Evolutionary conservation across 2,113 vertebrate genomes (phyloP), one percentile per base, ranked within the genome.

Genomic region (Athene cunicularia): DNA sequence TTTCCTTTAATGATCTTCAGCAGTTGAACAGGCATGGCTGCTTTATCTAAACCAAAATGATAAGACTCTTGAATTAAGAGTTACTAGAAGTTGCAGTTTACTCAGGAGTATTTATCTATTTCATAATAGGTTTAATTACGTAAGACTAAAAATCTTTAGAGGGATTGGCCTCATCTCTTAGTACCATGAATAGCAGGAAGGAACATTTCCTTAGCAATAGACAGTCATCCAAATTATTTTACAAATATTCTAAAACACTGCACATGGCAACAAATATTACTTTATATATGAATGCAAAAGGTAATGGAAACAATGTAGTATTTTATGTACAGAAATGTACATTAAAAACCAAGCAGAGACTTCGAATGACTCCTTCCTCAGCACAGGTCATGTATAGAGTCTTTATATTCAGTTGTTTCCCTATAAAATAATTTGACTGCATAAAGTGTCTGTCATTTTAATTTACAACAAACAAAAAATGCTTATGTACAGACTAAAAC

Each of bases 1-100:
- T 87, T 62, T 12, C 89, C 97, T 41, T 73, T 76, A 67, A 84
- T 33, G 19, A 95, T 81, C 83, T 95, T 97, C 90, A 98, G 50
- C 95, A 98, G 93, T 0, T 97, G 88, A 83, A 98, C 82, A 63
- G 98, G 96, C 98, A 98, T 98, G 63, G 90, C n/a, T 90, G 49
- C 52, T 93, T 86, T 80, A 70, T 19, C 87, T 97, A 71, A 95
- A 79, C 19, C 63, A 81, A 83, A 83, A 55, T 4, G 13, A 84
- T 68, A 88, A 93, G 71, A 84, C 22, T 53, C 30, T 33, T 94
- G 71, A 96, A 84, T 39, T 45, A 93, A 50, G 47, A 77, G 30
- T 45, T 86, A 68, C 7, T 17, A 70, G 22, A 89, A 74, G 8
- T 39, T 81, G 32, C 11, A 87, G 24, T 66, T 70, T 60, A 88